phyloP scores from a whole-genome alignment of 2,888 invertebrate species.

The Trissolcus japonicus region DNA sequence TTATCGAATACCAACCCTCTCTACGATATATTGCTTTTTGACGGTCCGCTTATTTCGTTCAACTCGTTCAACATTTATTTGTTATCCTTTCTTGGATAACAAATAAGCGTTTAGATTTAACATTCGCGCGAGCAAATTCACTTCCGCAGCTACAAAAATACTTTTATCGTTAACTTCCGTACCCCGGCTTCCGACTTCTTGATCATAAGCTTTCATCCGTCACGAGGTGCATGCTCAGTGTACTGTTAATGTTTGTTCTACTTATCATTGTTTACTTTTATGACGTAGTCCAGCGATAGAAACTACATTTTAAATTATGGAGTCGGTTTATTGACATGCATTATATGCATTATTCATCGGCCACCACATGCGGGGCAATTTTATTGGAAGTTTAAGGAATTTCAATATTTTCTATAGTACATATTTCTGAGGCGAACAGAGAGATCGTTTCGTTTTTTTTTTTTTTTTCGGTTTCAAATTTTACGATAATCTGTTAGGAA shows the following conservation, averaged over 20 bases:
- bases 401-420: no score
- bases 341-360: no score
- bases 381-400: no score
- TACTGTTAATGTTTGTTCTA: not conserved
- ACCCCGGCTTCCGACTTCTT: slow-evolving; percentile 15
- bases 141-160: slow-evolving; percentile 30
- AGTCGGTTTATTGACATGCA: no score
- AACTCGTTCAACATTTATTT: slow-evolving; percentile 63
- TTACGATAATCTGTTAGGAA: no score
- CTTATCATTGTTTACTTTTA: not conserved
- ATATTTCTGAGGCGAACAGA: no score
- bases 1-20: slow-evolving; percentile 63
- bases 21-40: slow-evolving; percentile 61
- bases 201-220: not conserved
- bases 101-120: slow-evolving; percentile 46
- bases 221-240: not conserved
- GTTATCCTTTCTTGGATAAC: slow-evolving; percentile 39
- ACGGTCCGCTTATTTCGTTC: slow-evolving; percentile 60
- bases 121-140: slow-evolving; percentile 46
- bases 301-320: no score
- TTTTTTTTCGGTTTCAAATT: no score
- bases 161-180: slow-evolving; percentile 54
- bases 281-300: no score
- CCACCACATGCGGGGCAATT: no score
- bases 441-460: no score